A percentile compares a stretch with the other conserved stretches of the same genome.
These are phyloP conservation scores for Lepidiolamprologus cunningtoni DNA, from an alignment of 2,113 vertebrate genomes.

Conservation along the genomic window DNA sequence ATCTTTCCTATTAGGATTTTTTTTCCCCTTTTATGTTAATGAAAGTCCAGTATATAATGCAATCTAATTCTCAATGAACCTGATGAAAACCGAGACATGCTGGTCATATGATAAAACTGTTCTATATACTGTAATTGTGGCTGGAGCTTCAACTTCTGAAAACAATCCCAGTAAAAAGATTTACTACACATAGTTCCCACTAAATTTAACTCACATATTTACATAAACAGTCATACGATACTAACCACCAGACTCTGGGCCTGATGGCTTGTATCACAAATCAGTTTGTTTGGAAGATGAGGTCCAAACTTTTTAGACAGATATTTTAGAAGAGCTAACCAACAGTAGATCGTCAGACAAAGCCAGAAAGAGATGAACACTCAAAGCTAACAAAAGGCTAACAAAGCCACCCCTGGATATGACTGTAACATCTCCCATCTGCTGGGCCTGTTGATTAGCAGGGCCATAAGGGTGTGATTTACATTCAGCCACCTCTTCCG, in stretches of 20 bases:
- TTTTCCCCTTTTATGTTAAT: accelerated
- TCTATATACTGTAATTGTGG: accelerated
- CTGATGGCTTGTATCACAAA: not conserved
- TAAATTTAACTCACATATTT: not conserved
- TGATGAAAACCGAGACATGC: not conserved
- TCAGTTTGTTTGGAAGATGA: not conserved
- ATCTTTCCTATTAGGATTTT: not conserved
- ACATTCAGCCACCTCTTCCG: not conserved
- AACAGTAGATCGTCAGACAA: accelerated
- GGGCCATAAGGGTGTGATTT: not conserved
- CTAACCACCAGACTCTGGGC: not conserved
- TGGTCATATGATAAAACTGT: not conserved
- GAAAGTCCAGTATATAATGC: not conserved
- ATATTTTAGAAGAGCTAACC: not conserved
- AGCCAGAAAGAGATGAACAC: not conserved
- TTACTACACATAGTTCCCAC: not conserved
- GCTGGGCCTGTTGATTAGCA: not conserved
- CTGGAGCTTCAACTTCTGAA: not conserved
- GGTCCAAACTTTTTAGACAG: not conserved
- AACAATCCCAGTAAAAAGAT: not conserved
- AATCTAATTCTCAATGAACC: not conserved
- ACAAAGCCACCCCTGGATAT: not conserved
- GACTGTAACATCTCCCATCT: not conserved
- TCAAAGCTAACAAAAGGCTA: not conserved
- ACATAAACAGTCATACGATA: accelerated